A percentile compares a stretch with the other conserved stretches of the same genome.
Conservation (phyloP, 2,888 invertebrate genomes). For the Orchesellides sinensis region DNA sequence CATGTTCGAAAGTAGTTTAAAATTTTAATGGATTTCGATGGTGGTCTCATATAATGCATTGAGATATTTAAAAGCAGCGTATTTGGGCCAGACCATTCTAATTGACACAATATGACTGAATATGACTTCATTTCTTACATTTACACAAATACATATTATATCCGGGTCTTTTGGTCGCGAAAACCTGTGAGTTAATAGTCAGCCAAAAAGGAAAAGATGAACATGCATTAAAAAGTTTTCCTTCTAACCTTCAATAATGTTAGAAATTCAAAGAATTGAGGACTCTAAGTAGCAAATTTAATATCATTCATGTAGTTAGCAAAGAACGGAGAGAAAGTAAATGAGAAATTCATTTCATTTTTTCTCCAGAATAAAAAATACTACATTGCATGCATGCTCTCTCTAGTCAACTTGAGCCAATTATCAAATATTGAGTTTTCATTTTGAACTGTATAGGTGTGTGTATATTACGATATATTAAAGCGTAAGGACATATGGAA, state of each 20-base stretch:
- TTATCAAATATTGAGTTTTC: slow-evolving; percentile 41
- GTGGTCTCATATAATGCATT: background rate
- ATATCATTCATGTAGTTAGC: no score
- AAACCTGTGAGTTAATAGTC: background rate
- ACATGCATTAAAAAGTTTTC: slow-evolving; percentile 3
- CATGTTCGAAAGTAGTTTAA: slow-evolving; percentile 1
- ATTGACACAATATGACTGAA: slow-evolving; percentile 29
- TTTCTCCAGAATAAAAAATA: background rate
- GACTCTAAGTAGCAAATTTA: no score
- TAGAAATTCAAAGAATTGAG: slow-evolving; percentile 33
- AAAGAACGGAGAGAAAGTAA: no score
- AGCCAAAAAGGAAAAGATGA: no score
- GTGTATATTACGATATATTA: no score
- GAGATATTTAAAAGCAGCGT: background rate
- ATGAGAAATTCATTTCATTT: slow-evolving; percentile 1
- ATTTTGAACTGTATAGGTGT: no score
- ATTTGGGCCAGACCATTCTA: slow-evolving; percentile 28
- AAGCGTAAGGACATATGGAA: slow-evolving; percentile 1
- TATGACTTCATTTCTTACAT: slow-evolving; percentile 7
- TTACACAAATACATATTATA: slow-evolving; percentile 9
- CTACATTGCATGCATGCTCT: no score
- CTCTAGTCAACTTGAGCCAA: slow-evolving; percentile 28
- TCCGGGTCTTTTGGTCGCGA: slow-evolving; percentile 8
- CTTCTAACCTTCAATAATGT: background rate
- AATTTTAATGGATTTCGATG: slow-evolving; percentile 41